These are phyloP conservation scores for Lynx canadensis DNA, from an alignment of 2,113 vertebrate species.

Conservation along the genomic window DNA sequence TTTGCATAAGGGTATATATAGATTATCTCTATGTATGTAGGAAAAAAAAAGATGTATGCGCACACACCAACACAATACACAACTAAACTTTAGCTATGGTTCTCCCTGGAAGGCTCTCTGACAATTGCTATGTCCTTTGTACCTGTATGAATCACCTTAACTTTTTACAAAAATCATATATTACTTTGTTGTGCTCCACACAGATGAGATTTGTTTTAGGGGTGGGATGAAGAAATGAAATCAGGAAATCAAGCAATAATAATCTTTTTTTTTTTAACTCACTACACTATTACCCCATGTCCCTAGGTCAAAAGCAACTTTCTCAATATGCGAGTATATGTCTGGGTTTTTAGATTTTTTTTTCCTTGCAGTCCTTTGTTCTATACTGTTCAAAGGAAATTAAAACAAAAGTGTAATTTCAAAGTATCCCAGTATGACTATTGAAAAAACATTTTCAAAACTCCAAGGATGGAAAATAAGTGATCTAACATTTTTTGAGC, in stretches of 20 bases:
- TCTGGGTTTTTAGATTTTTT: not conserved
- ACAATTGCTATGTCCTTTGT: not conserved
- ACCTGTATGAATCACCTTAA: not conserved
- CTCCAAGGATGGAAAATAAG: not conserved
- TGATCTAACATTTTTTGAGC: not conserved
- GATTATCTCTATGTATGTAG: not conserved
- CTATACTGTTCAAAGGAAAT: slow-evolving; percentile 16
- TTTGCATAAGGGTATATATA: not conserved
- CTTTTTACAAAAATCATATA: not conserved
- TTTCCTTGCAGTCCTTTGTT: not conserved
- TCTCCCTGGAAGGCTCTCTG: not conserved
- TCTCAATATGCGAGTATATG: not conserved
- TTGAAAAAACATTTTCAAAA: not conserved
- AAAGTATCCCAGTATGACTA: not conserved
- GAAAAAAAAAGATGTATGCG: not conserved
- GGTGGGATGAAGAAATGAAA: not conserved
- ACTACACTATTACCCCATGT: not conserved
- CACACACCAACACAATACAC: rapidly evolving
- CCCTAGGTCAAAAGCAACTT: not conserved
- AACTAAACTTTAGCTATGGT: not conserved
- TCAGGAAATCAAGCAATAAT: not conserved
- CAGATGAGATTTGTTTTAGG: not conserved
- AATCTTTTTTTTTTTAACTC: not conserved
- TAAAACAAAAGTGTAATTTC: not conserved
- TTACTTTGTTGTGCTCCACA: not conserved